Conservation (phyloP, 2,797 vertebrate species). For the Muscicapa striata region DNA sequence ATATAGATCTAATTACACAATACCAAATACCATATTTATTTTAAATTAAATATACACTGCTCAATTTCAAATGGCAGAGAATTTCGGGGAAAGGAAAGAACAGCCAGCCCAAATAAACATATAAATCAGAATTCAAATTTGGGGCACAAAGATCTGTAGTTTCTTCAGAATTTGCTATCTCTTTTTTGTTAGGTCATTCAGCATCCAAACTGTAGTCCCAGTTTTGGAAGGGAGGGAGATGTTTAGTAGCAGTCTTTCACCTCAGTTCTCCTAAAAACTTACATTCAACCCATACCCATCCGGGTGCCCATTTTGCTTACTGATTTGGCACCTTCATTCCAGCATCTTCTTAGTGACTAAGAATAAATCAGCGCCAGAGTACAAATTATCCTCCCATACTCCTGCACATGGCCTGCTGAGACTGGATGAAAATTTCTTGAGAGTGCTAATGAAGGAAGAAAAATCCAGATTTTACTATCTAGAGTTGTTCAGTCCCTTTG, state of each 20-base stretch:
- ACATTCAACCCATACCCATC: background rate
- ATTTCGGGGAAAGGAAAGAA: background rate
- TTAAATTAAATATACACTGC: background rate
- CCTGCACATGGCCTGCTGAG: background rate
- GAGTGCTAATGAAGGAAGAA: background rate
- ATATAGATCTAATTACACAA: background rate
- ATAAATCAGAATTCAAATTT: background rate
- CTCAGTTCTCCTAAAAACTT: background rate
- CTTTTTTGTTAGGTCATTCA: background rate
- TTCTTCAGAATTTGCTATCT: background rate
- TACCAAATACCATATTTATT: background rate
- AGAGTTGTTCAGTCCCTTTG: background rate
- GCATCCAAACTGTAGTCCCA: background rate
- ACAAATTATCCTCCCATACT: background rate
- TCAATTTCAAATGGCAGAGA: background rate
- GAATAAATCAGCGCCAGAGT: background rate
- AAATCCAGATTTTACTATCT: background rate
- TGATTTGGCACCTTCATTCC: background rate
- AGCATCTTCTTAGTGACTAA: background rate
- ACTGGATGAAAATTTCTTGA: background rate
- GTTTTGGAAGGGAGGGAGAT: background rate
- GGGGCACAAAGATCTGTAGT: background rate
- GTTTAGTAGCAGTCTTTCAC: background rate
- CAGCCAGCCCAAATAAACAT: rapidly evolving
- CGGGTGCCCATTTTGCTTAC: background rate